phyloP scores from a whole-genome alignment of 1,140 invertebrate species.

The Parasteatoda tepidariorum region DNA sequence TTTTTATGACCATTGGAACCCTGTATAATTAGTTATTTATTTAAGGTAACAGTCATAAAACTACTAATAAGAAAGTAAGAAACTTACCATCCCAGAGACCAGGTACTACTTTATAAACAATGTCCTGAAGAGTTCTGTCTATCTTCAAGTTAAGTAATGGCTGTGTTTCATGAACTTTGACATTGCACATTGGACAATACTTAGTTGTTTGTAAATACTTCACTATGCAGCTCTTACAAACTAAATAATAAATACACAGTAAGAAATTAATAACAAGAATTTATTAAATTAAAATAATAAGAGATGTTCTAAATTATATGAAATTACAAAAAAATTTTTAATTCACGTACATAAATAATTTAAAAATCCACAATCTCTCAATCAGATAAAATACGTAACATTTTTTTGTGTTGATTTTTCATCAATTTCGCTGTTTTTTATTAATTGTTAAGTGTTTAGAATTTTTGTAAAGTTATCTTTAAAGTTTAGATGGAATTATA shows the following conservation, averaged over 20 bases:
- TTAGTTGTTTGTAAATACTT: slow-evolving; percentile 97
- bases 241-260: slow-evolving; percentile 71
- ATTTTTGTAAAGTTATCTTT: no score
- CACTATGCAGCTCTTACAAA: slow-evolving; percentile 97
- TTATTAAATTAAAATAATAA: no score
- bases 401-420: no score
- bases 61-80: not conserved
- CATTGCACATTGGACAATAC: slow-evolving; percentile 94
- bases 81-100: slow-evolving; percentile 83
- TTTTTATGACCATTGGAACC: not conserved
- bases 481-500: no score
- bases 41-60: not conserved
- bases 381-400: no score
- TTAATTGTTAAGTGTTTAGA: no score
- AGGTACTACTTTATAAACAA: slow-evolving; percentile 96
- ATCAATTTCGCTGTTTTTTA: no score
- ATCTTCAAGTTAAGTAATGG: slow-evolving; percentile 95
- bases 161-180: slow-evolving; percentile 96
- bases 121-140: slow-evolving; percentile 97
- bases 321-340: no score
- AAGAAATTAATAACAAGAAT: no score
- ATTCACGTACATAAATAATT: no score
- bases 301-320: no score
- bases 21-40: not conserved
- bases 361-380: no score